Evolutionary conservation across 2,888 invertebrate species (phyloP).

Genomic region (Mycalesis mineus): DNA sequence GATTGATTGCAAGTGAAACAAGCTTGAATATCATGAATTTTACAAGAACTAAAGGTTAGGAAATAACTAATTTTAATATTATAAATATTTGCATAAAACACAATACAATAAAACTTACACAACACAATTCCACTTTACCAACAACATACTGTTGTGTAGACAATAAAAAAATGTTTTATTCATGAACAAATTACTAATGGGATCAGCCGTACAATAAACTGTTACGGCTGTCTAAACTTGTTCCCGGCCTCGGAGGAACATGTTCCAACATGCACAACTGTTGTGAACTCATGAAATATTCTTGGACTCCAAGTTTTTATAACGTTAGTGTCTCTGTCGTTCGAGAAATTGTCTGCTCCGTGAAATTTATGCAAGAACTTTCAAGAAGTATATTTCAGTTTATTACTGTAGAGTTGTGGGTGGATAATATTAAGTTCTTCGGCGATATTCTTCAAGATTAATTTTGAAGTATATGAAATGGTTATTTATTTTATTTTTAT

Average conservation of each 20-base stretch:
- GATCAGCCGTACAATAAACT: slow-evolving; percentile 29
- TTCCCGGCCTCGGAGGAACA: slow-evolving; percentile 19
- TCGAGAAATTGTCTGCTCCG: slow-evolving; percentile 8
- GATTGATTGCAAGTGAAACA: too few species aligned
- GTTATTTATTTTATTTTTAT: too few species aligned
- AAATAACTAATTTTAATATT: too few species aligned
- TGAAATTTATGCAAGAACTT: slow-evolving; percentile 12
- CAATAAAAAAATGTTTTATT: slow-evolving; percentile 29
- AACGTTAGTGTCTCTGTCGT: slow-evolving; percentile 12
- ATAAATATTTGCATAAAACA: too few species aligned
- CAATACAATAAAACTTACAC: background rate
- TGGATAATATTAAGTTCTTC: slow-evolving; percentile 2
- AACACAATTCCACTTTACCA: background rate
- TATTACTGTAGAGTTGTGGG: background rate
- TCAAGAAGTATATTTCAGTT: slow-evolving; percentile 6
- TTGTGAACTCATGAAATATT: slow-evolving; percentile 23
- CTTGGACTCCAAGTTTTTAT: slow-evolving; percentile 16
- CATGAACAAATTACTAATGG: slow-evolving; percentile 29
- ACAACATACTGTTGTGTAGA: slow-evolving; percentile 9
- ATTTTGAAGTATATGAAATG: background rate
- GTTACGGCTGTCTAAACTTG: slow-evolving; percentile 28
- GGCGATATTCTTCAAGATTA: background rate
- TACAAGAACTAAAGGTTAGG: too few species aligned
- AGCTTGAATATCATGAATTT: too few species aligned
- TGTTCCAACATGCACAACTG: slow-evolving; percentile 21